These are phyloP conservation scores for Caranx melampygus DNA, from an alignment of 2,113 vertebrate genomes.

Conservation along the genomic window DNA sequence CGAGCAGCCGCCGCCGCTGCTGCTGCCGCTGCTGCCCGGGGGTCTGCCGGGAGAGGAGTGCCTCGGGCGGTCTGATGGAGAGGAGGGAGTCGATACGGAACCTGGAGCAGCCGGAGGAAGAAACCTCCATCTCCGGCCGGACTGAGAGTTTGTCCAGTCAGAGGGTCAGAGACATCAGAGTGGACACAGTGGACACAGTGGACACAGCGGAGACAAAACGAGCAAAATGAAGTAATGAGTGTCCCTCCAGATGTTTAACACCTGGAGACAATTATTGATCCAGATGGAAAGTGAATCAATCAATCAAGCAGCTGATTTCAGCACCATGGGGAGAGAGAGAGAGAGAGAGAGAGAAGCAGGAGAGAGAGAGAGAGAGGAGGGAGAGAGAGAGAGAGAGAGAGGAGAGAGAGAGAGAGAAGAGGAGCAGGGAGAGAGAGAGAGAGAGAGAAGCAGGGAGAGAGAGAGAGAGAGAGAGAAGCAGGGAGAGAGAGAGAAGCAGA, in stretches of 20 bases:
- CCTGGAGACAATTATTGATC: conserved; percentile 10
- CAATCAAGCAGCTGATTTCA: conserved; percentile 13
- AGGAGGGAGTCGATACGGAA: conserved; percentile 93
- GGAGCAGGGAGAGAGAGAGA: not conserved
- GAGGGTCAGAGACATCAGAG: not conserved
- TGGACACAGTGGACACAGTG: not conserved
- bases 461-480: too few relatives aligned
- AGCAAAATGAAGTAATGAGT: too few relatives aligned
- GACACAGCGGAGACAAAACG: too few relatives aligned
- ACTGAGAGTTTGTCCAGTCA: conserved; percentile 22
- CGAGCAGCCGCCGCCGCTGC: conserved; percentile 86
- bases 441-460: not conserved
- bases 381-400: not conserved
- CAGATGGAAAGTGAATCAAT: not conserved
- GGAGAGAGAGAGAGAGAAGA: not conserved
- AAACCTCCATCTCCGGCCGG: conserved; percentile 85
- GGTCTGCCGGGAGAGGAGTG: conserved; percentile 85
- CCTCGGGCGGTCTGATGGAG: conserved; percentile 86
- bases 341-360: too few relatives aligned
- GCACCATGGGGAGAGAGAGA: not conserved
- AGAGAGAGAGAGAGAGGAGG: too few relatives aligned
- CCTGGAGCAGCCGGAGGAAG: conserved; percentile 83
- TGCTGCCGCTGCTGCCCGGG: conserved; percentile 83
- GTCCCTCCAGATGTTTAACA: not conserved
- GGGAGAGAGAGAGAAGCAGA: too few relatives aligned